Conservation (phyloP, 2,797 vertebrate genomes). For the Rhinoraja longicauda region DNA sequence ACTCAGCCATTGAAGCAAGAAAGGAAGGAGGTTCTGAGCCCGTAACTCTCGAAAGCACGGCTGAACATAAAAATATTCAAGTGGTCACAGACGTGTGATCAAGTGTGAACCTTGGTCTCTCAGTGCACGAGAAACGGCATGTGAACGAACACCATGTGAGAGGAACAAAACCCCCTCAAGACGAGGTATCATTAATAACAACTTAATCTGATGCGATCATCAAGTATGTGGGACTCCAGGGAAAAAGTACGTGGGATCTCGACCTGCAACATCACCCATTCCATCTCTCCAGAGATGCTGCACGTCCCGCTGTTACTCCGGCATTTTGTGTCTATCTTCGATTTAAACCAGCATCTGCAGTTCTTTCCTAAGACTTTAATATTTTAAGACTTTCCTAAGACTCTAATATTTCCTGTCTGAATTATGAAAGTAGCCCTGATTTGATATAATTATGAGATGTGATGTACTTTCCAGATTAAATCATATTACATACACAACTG, state of each 20-base stretch:
- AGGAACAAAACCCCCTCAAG: background rate
- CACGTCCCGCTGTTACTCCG: no score
- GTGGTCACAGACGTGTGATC: conserved; percentile 41
- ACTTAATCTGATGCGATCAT: background rate
- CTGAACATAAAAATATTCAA: conserved; percentile 39
- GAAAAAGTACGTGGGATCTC: background rate
- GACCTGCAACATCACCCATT: no score
- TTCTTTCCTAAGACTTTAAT: background rate
- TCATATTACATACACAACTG: background rate
- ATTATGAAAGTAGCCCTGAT: background rate
- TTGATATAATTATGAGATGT: background rate
- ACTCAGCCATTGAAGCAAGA: conserved; percentile 48
- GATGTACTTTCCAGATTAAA: background rate
- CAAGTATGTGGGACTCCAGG: background rate
- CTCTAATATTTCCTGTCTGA: background rate
- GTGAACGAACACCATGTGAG: background rate
- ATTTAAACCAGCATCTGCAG: no score
- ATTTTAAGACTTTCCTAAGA: no score
- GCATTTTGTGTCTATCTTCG: no score
- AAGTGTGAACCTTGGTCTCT: background rate
- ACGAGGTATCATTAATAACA: background rate
- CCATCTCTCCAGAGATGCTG: no score
- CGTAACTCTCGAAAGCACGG: conserved; percentile 45
- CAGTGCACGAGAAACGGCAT: background rate
- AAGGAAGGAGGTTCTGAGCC: conserved; percentile 46